phyloP scores from a whole-genome alignment of 2,888 invertebrate species.

The Nebria salina region DNA sequence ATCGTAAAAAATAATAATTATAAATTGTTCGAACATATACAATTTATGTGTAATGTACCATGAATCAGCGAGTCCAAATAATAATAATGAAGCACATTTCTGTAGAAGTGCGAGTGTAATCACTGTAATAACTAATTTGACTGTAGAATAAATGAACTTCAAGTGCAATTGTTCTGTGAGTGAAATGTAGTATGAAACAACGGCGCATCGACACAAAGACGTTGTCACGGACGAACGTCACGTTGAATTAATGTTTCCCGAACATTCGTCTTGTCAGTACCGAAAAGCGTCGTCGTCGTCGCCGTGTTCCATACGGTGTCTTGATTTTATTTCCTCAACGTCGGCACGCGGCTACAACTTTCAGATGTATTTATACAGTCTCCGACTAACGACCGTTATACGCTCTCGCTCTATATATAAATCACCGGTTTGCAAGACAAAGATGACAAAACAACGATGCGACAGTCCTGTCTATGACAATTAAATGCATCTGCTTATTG shows the following conservation, averaged over 20 bases:
- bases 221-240: conserved; percentile 39
- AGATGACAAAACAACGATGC: conserved; percentile 2
- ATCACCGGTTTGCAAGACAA: neutral
- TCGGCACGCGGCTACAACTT: conserved; percentile 29
- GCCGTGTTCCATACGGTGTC: conserved; percentile 17
- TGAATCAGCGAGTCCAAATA: neutral
- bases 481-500: conserved; percentile 22
- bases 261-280: conserved; percentile 41
- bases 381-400: conserved; percentile 40
- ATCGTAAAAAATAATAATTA: neutral
- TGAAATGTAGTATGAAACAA: conserved; percentile 45
- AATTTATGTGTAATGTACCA: neutral
- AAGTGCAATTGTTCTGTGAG: conserved; percentile 36
- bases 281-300: conserved; percentile 8
- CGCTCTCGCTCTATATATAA: conserved; percentile 38
- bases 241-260: conserved; percentile 45
- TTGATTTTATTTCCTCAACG: conserved; percentile 36
- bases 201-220: conserved; percentile 43
- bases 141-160: conserved; percentile 39
- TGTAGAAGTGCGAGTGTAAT: neutral
- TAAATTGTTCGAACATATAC: neutral
- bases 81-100: neutral
- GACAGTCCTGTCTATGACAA: conserved; percentile 35
- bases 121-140: conserved; percentile 30
- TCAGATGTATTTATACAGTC: conserved; percentile 41